Conservation (phyloP, 2,797 vertebrate species). For the Cossypha caffra region DNA sequence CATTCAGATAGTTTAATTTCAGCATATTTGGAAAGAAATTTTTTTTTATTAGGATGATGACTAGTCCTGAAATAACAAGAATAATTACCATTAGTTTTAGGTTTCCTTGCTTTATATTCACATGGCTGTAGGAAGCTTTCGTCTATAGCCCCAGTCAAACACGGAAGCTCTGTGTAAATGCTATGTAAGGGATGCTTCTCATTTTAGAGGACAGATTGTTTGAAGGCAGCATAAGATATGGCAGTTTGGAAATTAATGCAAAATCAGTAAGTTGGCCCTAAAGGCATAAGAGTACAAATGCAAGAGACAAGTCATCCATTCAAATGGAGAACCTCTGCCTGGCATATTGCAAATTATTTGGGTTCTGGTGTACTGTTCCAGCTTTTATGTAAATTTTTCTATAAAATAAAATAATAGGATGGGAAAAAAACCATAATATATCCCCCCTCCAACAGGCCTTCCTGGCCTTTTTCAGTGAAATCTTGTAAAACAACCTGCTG, state of each 20-base stretch:
- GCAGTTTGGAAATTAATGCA: not conserved
- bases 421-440: not conserved
- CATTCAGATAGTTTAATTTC: not conserved
- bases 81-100: not conserved
- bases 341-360: not conserved
- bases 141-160: not conserved
- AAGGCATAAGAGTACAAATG: not conserved
- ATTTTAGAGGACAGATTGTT: not conserved
- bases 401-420: not conserved
- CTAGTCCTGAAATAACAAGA: not conserved
- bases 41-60: not conserved
- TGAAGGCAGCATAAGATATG: not conserved
- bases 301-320: not conserved
- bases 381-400: not conserved
- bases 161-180: not conserved
- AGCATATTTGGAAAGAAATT: not conserved
- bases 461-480: not conserved
- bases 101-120: not conserved
- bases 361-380: not conserved
- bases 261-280: not conserved
- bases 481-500: not conserved
- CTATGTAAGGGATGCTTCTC: not conserved
- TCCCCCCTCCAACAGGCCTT: accelerated
- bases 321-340: not conserved
- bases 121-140: not conserved